Base-by-base conservation (phyloP, 2,113 vertebrate species). In the Ceyx margarethae region DNA sequence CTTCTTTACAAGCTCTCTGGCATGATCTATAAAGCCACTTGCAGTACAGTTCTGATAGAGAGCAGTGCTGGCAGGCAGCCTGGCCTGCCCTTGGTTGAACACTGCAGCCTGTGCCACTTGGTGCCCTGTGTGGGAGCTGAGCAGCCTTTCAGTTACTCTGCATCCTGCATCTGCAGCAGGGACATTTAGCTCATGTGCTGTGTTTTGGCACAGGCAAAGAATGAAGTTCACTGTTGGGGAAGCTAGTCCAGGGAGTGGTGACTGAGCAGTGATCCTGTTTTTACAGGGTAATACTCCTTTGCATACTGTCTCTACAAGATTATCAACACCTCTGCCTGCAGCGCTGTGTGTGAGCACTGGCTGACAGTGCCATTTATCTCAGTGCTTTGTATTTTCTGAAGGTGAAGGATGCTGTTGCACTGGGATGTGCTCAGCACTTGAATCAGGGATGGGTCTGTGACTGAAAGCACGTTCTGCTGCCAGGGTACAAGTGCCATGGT, bases 161-260 rank as follows among this genome's bases (percentile, higher is more conserved):
- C 43, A 22, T 45, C 19, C 20, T 67, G 61, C 43, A 18, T 16
- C 43, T 64, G n/a, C 79, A 68, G 0, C 46, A 17, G 0, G 8
- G 75, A 18, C 10, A 2, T 67, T 57, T 0, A 1, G 71, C 50
- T 87, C 9, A 1, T 22, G 29, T 65, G 54, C 9, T 1, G 0
- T 13, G 2, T 53, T 78, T 28, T 45, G 45, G 21, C 51, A 57
- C 35, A 53, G 66, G 50, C n/a, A 28, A 18, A 81, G 58, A 61
- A 22, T 7, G 42, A 68, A 54, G n/a, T 20, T 85, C 15, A 4
- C 62, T 65, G 15, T 2, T 76, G 42, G 45, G 23, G 29, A 56
- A 22, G 29, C 37, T 64, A 35, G 28, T 74, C 17, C 31, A 19
- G 21, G 15, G 20, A 60, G 67, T 11, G 46, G 15, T 83, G 56